Evolutionary conservation across 2,113 vertebrate species (phyloP), one percentile per base, ranked within the genome.

Genomic region (Pleuronectes platessa): DNA sequence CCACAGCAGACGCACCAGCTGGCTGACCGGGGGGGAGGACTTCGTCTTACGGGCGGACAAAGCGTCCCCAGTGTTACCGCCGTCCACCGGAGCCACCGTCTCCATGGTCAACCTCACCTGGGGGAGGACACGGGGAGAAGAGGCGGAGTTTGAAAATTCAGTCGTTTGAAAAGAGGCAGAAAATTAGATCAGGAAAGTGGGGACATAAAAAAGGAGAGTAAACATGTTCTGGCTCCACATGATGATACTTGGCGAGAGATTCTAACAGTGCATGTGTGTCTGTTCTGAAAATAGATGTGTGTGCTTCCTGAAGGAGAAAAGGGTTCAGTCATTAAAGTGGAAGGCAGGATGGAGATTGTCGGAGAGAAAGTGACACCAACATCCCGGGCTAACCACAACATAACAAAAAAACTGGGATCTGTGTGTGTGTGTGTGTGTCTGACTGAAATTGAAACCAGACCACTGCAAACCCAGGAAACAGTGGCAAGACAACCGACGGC

Each of bases 41-140:
- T 89, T 94, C 73, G 1, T 67, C 67, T 37, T 92, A 5, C 86
- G 89, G 42, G 20, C 26, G 0, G 59, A 40, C 0, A 75, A 62
- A 12, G 70, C 27, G 3, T 88, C 61, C 2, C 61, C 17, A 0
- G 66, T 6, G 0, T 6, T 21, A 82, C 81, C 90, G 61, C 86
- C 86, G 20, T 83, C 82, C 13, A 11, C 47, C 3, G 58, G 89
- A 20, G 90, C 53, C 0, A 91, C 88, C 0, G 96, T 97, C 93
- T 98, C 96, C 90, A 99, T 89, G 31, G 97, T 97, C 78, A 99
- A 92, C 91, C 95, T 97, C 84, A 99, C 96, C 98, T 99, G 82
- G 63, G n/a, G 14, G 55, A 10, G 24, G 3, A 2, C 0, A 26
- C 11, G n/a, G 6, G 17, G 4, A 8, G 3, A 18, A 4, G 45